phyloP scores from a whole-genome alignment of 1,140 invertebrate species.

The Leptinotarsa undecemlineata region DNA sequence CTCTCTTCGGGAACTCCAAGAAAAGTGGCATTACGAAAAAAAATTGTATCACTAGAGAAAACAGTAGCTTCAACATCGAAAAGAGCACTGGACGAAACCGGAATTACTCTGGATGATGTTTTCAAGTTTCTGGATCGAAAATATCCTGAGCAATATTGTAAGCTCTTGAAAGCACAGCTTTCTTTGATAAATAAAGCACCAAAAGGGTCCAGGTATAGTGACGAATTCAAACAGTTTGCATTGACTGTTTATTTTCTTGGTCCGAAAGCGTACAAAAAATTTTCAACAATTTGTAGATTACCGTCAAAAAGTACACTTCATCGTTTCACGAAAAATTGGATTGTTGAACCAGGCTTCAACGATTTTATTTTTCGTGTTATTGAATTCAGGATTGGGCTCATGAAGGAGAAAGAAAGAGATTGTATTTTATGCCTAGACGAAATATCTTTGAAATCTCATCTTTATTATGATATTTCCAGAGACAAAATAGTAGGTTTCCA shows the following conservation, averaged over 20 bases:
- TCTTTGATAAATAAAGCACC: neutral
- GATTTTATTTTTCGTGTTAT: neutral
- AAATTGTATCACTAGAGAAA: neutral
- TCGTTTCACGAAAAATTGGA: constrained; percentile 1
- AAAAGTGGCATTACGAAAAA: neutral
- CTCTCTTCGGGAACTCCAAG: neutral
- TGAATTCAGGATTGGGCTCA: neutral
- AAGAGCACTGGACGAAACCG: neutral
- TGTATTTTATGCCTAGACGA: constrained; percentile 26
- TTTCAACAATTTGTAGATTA: constrained; percentile 9
- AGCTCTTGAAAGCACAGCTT: neutral
- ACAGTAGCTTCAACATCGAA: neutral
- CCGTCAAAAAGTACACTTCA: constrained; percentile 10
- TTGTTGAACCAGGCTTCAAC: constrained; percentile 7
- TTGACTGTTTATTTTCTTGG: constrained; percentile 20
- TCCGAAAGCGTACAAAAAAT: constrained; percentile 8
- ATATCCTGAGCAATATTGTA: neutral
- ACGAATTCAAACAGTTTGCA: constrained; percentile 24
- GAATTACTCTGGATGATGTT: neutral
- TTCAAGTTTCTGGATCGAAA: neutral
- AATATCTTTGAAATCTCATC: constrained; percentile 16
- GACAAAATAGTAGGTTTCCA: constrained; percentile 20
- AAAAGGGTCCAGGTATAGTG: constrained; percentile 8
- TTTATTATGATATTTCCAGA: constrained; percentile 18
- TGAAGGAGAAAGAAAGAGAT: constrained; percentile 5